These are phyloP conservation scores for Nymphalis urticae DNA, from an alignment of 2,888 invertebrate genomes.

Conservation along the genomic window DNA sequence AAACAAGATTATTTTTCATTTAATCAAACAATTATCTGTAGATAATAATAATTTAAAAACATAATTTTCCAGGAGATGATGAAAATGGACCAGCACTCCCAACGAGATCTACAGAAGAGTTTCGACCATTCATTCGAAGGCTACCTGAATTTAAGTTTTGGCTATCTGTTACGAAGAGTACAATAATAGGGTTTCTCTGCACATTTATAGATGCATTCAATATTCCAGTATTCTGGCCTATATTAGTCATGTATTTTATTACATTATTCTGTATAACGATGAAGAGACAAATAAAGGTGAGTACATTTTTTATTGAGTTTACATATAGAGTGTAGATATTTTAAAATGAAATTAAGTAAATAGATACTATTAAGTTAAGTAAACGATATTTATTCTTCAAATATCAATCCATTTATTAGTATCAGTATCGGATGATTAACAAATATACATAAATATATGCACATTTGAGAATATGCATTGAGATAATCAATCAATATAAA, in stretches of 20 bases:
- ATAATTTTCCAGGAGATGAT: slow-evolving; percentile 78
- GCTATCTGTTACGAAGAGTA: slow-evolving; percentile 98
- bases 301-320: slow-evolving; percentile 35
- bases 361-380: too few species aligned
- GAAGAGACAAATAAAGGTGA: slow-evolving; percentile 99
- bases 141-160: slow-evolving; percentile 99
- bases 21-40: neutral
- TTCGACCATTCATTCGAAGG: slow-evolving; percentile 97
- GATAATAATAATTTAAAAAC: slow-evolving; percentile 30
- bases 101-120: slow-evolving; percentile 97
- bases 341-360: too few species aligned
- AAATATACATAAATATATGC: too few species aligned
- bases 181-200: slow-evolving; percentile 92
- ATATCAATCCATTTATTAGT: too few species aligned
- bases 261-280: slow-evolving; percentile 99
- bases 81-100: slow-evolving; percentile 95
- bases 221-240: slow-evolving; percentile 99
- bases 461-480: too few species aligned
- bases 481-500: too few species aligned
- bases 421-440: too few species aligned
- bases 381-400: too few species aligned
- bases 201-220: slow-evolving; percentile 99
- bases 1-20: too few species aligned
- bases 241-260: slow-evolving; percentile 99
- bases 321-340: neutral